Percentiles rank a stretch among this genome's conserved stretches.
These are phyloP conservation scores for Rhopalosiphum maidis DNA, from an alignment of 1,140 invertebrate species.

Conservation along the genomic window DNA sequence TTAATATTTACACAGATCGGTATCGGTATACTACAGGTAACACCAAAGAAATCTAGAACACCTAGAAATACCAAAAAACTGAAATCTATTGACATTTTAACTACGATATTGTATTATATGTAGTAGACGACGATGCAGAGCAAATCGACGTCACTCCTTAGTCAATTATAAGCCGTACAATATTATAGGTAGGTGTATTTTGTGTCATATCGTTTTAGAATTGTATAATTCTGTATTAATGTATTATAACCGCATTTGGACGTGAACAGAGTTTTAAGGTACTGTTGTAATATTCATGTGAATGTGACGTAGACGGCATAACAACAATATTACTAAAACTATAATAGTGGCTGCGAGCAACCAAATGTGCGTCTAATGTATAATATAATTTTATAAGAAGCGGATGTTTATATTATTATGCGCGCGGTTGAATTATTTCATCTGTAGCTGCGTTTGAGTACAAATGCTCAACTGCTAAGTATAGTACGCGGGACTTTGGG, in stretches of 20 bases:
- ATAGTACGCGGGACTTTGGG: no score
- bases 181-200: background rate
- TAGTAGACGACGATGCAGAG: background rate
- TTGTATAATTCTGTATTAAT: background rate
- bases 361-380: background rate
- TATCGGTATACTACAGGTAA: background rate
- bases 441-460: no score
- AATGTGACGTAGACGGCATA: background rate
- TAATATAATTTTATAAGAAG: background rate
- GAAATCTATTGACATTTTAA: background rate
- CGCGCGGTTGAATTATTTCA: no score
- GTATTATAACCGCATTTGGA: background rate
- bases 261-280: background rate
- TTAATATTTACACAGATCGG: background rate
- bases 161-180: background rate
- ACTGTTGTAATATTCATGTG: background rate
- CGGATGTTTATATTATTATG: background rate
- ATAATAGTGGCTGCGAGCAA: background rate
- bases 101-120: no score
- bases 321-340: background rate
- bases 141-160: no score
- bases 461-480: no score
- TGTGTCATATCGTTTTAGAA: background rate
- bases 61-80: no score
- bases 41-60: no score